Conservation (phyloP, 2,797 vertebrate species). For the Melanogrammus aeglefinus region DNA sequence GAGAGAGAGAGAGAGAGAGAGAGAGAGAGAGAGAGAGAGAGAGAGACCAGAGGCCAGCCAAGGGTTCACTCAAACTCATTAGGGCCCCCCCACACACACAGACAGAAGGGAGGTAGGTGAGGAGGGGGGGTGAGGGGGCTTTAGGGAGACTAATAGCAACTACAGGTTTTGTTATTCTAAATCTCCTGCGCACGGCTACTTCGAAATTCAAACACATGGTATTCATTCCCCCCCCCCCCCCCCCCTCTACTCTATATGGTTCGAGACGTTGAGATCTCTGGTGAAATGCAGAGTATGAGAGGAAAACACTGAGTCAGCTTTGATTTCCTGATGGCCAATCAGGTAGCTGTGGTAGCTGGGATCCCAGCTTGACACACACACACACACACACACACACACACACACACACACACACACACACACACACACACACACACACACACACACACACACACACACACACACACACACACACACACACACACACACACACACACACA, state of each 20-base stretch:
- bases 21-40: background rate
- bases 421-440: constrained; percentile 4
- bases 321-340: constrained; percentile 69
- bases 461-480: constrained; percentile 1
- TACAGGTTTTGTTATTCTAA: constrained; percentile 74
- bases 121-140: constrained; percentile 18
- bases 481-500: constrained; percentile 6
- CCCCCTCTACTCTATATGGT: constrained; percentile 45
- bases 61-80: constrained; percentile 60
- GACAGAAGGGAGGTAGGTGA: constrained; percentile 37
- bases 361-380: constrained; percentile 29
- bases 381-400: constrained; percentile 7
- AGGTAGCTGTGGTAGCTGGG: constrained; percentile 51
- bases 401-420: constrained; percentile 6
- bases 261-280: constrained; percentile 60
- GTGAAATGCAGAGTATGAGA: constrained; percentile 71
- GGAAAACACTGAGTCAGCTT: constrained; percentile 66
- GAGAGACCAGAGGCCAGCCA: constrained; percentile 40
- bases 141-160: constrained; percentile 71
- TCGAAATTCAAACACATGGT: constrained; percentile 66
- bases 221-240: constrained; percentile 62
- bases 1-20: background rate
- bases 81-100: constrained; percentile 40
- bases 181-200: constrained; percentile 54
- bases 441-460: constrained; percentile 6